Percentiles rank a stretch among this genome's conserved stretches.
Evolutionary conservation across 1,140 invertebrate genomes (phyloP).

Genomic region (Nasonia longicornis): DNA sequence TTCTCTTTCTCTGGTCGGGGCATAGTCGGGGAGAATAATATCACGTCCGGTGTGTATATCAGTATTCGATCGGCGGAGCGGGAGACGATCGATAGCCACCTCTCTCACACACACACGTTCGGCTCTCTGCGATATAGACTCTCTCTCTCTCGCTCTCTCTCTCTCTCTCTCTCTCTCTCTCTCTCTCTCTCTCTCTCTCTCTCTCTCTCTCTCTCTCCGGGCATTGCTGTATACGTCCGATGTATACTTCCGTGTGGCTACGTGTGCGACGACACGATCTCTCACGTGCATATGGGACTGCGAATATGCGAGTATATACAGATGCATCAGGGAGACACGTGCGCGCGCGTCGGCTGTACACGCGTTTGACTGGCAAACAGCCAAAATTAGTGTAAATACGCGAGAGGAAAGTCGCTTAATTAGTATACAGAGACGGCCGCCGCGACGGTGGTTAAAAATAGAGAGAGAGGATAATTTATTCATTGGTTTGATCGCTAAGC

Average conservation of each 20-base stretch:
- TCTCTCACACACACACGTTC: not conserved
- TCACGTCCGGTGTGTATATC: not conserved
- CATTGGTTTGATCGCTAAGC: not conserved
- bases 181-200: not conserved
- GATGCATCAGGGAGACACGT: too few relatives aligned
- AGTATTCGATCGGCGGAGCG: not conserved
- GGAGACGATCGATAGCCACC: not conserved
- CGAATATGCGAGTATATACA: not conserved
- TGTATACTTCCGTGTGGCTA: not conserved
- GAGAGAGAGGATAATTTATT: not conserved
- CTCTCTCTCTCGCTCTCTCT: too few relatives aligned
- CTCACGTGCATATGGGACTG: not conserved
- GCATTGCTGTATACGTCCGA: not conserved
- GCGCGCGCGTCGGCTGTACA: too few relatives aligned
- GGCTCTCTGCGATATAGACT: not conserved
- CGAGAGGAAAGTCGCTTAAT: not conserved
- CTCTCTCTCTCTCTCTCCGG: not conserved
- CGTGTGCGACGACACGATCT: not conserved
- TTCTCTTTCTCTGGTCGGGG: not conserved
- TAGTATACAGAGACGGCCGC: not conserved
- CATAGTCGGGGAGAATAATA: not conserved
- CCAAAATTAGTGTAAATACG: not conserved
- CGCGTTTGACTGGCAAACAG: not conserved
- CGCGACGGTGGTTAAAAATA: not conserved
- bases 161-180: not conserved